A percentile compares a stretch with the other conserved stretches of the same genome.
Evolutionary conservation across 2,888 invertebrate species (phyloP).

Genomic region (Dolomedes plantarius): DNA sequence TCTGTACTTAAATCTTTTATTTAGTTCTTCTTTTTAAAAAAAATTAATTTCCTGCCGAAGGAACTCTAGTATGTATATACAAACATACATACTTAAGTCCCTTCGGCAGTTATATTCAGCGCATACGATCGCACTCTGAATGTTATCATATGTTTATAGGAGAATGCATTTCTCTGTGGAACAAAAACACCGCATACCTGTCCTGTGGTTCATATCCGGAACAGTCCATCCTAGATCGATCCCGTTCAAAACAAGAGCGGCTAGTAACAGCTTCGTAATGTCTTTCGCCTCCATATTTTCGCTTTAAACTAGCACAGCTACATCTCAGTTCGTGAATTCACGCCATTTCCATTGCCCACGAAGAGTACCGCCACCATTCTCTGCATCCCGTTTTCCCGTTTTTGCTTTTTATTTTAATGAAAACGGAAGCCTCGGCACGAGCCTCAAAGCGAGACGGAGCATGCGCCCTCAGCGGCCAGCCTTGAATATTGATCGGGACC

Average conservation of each 20-base stretch:
- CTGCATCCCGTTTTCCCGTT: background rate
- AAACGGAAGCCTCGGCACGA: background rate
- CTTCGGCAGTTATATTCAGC: too few relatives aligned
- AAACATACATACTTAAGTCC: too few relatives aligned
- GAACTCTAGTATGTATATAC: too few relatives aligned
- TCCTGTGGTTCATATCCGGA: constrained; percentile 57
- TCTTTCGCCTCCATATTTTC: background rate
- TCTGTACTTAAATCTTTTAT: too few relatives aligned
- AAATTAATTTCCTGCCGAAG: too few relatives aligned
- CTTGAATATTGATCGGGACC: constrained; percentile 2
- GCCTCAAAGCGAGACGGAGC: background rate
- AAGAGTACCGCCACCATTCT: background rate
- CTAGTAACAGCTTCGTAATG: constrained; percentile 22
- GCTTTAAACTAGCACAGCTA: background rate
- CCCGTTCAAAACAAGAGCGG: constrained; percentile 18
- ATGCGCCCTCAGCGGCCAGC: background rate
- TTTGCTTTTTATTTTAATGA: background rate
- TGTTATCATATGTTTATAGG: too few relatives aligned
- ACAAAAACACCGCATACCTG: constrained; percentile 31
- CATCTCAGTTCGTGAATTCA: constrained; percentile 7
- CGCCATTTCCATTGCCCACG: constrained; percentile 11
- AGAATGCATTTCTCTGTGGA: too few relatives aligned
- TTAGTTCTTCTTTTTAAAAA: too few relatives aligned
- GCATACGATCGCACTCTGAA: too few relatives aligned
- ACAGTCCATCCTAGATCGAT: constrained; percentile 29